Percentiles rank a stretch among this genome's conserved stretches.
These are phyloP conservation scores for Strix aluco DNA, from an alignment of 2,113 vertebrate genomes.

Conservation along the genomic window DNA sequence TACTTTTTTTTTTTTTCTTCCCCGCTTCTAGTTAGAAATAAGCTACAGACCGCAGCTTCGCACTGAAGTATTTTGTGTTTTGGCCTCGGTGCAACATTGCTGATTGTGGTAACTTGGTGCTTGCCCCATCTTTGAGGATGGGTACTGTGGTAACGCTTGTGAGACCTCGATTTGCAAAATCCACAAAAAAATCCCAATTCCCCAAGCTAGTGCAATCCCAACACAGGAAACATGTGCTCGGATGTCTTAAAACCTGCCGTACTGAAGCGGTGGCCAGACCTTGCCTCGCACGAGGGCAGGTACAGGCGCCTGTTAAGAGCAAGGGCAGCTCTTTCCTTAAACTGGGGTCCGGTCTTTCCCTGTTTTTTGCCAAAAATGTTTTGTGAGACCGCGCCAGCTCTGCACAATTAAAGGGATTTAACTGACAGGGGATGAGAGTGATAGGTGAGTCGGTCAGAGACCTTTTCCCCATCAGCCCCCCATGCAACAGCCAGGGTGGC, in stretches of 20 bases:
- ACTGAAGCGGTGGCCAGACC: fast-evolving
- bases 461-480: background rate
- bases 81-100: fast-evolving
- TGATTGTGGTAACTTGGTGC: background rate
- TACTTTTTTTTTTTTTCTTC: no score
- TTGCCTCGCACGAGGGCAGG: background rate
- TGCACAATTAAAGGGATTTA: background rate
- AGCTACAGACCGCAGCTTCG: background rate
- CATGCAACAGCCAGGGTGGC: fast-evolving
- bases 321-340: background rate
- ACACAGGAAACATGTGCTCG: fast-evolving
- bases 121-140: background rate
- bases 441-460: no score
- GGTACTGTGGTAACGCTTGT: fast-evolving
- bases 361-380: background rate
- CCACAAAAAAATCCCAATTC: background rate
- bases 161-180: background rate
- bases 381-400: background rate
- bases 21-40: background rate
- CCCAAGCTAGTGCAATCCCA: background rate
- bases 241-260: no score
- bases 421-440: fast-evolving
- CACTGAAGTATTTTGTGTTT: background rate
- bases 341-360: fast-evolving
- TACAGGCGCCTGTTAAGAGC: no score